Percentiles rank a stretch among this genome's conserved stretches.
Evolutionary conservation across 1,140 invertebrate genomes (phyloP).

Genomic region (Thaumetopoea pityocampa): DNA sequence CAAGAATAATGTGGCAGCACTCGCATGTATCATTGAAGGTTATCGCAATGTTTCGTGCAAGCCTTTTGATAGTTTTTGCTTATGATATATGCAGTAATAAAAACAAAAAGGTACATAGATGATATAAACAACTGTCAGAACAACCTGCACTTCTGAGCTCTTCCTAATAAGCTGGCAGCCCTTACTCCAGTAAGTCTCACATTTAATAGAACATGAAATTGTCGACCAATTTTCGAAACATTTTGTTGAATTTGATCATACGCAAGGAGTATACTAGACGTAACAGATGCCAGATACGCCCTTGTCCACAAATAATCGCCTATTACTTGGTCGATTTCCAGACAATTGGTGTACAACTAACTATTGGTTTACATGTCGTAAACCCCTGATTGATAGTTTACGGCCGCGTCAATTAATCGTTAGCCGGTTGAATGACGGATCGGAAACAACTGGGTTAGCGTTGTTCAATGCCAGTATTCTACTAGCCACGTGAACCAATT

Average conservation of each 20-base stretch:
- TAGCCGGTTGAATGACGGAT: constrained; percentile 34
- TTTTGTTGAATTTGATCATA: background rate
- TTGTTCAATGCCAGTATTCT: constrained; percentile 40
- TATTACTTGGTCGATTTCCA: constrained; percentile 21
- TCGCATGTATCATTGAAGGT: no score
- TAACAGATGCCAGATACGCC: background rate
- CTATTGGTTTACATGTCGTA: constrained; percentile 55
- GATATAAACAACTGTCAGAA: no score
- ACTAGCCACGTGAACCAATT: constrained; percentile 9
- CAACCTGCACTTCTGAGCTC: no score
- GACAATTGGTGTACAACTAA: constrained; percentile 51
- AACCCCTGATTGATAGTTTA: constrained; percentile 68
- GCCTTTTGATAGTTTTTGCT: no score
- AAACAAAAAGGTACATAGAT: no score
- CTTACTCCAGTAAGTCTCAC: no score
- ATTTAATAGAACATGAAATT: no score
- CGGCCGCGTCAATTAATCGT: constrained; percentile 57
- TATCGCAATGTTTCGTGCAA: no score
- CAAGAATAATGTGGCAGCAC: no score
- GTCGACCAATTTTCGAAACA: background rate
- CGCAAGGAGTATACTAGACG: background rate
- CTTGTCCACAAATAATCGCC: constrained; percentile 12
- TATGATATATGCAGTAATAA: no score
- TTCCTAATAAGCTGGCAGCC: no score
- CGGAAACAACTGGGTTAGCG: constrained; percentile 57